These are phyloP conservation scores for Mesodorylaimus sp. DNA, from an alignment of 2,888 invertebrate genomes.

Conservation along the genomic window DNA sequence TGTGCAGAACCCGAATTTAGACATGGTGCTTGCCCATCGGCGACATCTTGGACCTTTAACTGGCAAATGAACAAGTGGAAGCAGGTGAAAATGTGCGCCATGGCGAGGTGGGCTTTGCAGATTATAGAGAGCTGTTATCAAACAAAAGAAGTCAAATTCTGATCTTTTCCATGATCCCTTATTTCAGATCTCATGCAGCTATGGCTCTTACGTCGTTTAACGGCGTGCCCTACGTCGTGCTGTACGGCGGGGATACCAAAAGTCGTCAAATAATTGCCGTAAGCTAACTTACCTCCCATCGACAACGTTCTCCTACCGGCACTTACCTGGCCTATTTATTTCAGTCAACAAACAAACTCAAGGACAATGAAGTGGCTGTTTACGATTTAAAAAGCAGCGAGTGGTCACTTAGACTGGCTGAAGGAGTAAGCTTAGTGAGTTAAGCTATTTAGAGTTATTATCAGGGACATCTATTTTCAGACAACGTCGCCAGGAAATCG, in stretches of 20 bases:
- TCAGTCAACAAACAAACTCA: neutral
- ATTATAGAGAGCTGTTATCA: neutral
- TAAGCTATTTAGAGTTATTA: neutral
- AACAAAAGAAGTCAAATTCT: no score
- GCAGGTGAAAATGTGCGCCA: neutral
- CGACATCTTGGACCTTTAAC: neutral
- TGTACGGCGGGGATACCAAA: neutral
- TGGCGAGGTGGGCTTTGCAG: neutral
- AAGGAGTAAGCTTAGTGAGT: neutral
- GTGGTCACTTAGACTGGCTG: neutral
- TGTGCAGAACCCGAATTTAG: neutral
- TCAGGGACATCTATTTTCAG: neutral
- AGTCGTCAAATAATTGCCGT: neutral
- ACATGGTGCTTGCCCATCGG: conserved; percentile 8
- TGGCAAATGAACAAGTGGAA: neutral
- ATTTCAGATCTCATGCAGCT: neutral
- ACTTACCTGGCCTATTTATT: neutral
- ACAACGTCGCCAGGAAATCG: neutral
- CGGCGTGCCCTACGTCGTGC: neutral
- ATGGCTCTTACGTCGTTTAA: neutral
- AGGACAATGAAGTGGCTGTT: neutral
- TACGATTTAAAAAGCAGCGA: neutral
- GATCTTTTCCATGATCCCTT: neutral
- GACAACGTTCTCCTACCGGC: neutral
- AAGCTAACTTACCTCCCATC: neutral